These are phyloP conservation scores for Lasioglossum lativentre DNA, from an alignment of 2,888 invertebrate species.

Conservation along the genomic window DNA sequence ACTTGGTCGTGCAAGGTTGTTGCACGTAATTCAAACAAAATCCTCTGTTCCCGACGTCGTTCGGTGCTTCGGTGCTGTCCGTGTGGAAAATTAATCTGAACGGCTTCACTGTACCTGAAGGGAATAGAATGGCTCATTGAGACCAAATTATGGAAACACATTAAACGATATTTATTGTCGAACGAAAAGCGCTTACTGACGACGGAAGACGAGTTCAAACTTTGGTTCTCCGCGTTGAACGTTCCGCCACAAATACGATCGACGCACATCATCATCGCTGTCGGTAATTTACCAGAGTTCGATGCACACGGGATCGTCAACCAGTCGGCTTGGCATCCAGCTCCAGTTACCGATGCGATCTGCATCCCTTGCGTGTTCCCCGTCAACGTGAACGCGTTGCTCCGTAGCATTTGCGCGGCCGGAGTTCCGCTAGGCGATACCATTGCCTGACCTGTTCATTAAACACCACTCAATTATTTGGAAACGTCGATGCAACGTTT, in stretches of 20 bases:
- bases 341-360: slow-evolving; percentile 88
- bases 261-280: slow-evolving; percentile 88
- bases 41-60: slow-evolving; percentile 91
- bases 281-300: slow-evolving; percentile 87
- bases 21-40: slow-evolving; percentile 94
- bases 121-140: background rate
- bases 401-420: slow-evolving; percentile 73
- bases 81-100: slow-evolving; percentile 92
- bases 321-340: slow-evolving; percentile 92
- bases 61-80: slow-evolving; percentile 91
- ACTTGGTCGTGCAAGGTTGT: slow-evolving; percentile 91
- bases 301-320: slow-evolving; percentile 91
- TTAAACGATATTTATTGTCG: background rate
- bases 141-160: too few species aligned
- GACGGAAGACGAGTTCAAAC: slow-evolving; percentile 89
- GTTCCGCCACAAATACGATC: slow-evolving; percentile 94
- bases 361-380: slow-evolving; percentile 91
- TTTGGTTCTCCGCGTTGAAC: slow-evolving; percentile 88
- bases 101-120: slow-evolving; percentile 91
- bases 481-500: too few species aligned
- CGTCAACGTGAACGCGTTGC: slow-evolving; percentile 91
- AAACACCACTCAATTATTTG: background rate
- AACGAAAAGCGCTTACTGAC: slow-evolving; percentile 87
- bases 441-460: slow-evolving; percentile 26
- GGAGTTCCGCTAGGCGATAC: background rate